Conservation (phyloP, 2,113 vertebrate species). For the Danio rerio region GRCz12tu NC_133180.1:18874001-18874500, state of each 20-base stretch:
- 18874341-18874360: too few species aligned
- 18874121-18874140: conserved; percentile 26
- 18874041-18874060: conserved; percentile 54
- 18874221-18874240: background rate
- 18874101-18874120: background rate
- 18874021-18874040: conserved; percentile 55
- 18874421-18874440: too few species aligned
- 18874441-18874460: too few species aligned
- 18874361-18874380: too few species aligned
- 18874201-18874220: background rate
- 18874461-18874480: too few species aligned
- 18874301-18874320: background rate
- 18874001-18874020: conserved; percentile 40
- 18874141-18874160: conserved; percentile 8
- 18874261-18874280: background rate
- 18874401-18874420: too few species aligned
- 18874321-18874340: background rate
- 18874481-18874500: too few species aligned
- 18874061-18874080: conserved; percentile 30
- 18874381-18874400: too few species aligned
- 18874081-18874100: conserved; percentile 34
- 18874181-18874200: background rate
- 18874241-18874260: background rate
- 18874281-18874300: background rate
- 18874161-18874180: conserved; percentile 16